phyloP scores from a whole-genome alignment of 2,113 vertebrate genomes.

The Sakesphorus luctuosus region DNA sequence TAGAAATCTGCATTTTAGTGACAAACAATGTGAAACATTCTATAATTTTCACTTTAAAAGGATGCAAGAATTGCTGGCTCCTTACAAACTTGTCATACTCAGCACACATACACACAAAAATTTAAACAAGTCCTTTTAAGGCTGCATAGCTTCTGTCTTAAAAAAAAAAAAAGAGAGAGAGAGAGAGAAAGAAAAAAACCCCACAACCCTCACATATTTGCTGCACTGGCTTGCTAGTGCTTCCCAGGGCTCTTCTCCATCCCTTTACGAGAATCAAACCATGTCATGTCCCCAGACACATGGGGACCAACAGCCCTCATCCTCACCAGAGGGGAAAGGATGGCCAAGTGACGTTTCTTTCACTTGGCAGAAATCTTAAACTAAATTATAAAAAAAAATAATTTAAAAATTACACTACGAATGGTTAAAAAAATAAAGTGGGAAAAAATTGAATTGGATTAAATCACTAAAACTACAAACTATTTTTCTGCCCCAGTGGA shows the following conservation, averaged over 20 bases:
- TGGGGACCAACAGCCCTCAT: neutral
- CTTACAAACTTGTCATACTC: conserved; percentile 67
- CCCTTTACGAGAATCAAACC: neutral
- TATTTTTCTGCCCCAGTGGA: neutral
- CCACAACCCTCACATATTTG: conserved; percentile 20
- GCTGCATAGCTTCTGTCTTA: conserved; percentile 63
- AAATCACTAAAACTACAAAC: neutral
- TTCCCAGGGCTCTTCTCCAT: conserved; percentile 13
- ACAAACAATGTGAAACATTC: conserved; percentile 42
- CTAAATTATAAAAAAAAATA: neutral
- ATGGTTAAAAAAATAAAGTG: neutral
- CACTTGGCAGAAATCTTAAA: neutral
- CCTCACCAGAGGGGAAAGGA: neutral
- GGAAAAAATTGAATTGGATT: neutral
- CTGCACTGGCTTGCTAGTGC: neutral
- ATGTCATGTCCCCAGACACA: neutral
- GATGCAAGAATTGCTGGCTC: conserved; percentile 7
- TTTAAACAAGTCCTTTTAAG: conserved; percentile 78
- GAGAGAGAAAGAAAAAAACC: neutral
- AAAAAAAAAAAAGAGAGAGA: conserved; percentile 5
- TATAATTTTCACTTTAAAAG: conserved; percentile 68
- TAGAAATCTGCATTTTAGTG: conserved; percentile 30
- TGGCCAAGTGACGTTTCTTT: neutral
- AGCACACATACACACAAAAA: conserved; percentile 53
- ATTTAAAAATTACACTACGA: neutral